Base-by-base conservation (phyloP, 2,888 invertebrate genomes). In the Cheilosia impressa region DNA sequence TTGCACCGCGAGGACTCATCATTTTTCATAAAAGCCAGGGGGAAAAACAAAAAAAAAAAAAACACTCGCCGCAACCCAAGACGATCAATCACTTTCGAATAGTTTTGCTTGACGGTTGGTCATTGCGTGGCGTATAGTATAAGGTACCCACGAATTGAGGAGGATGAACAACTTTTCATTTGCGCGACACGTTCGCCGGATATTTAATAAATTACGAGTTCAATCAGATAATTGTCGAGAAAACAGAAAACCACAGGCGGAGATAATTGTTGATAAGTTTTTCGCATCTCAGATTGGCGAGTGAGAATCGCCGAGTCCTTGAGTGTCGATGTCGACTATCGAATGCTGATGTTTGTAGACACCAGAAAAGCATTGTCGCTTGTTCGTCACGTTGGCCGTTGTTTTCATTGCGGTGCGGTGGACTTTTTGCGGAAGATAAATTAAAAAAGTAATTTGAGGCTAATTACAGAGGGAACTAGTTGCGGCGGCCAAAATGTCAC, bases 101-200 rank as follows among this genome's bases (percentile, higher is more conserved):
- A 79, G 72, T 82, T 69, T 31, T 69, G 41, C 68, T 31, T 47
- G 69, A 62, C 43, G 52, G 45, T 60, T 27, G 62, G 27, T 68
- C 58, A 58, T 41, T 57, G 47, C 65, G 63, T 31, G 45, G 38
- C 38, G 38, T 38, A 38, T 27, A 60, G 22, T 60, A 6, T 31
- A 55, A 63, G 17, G 22, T 22, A 52, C 22, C 43, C 13, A 24
- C 41, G 47, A 43, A 58, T n/a, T 65, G 66, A 52, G 60, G 60
- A 84, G 75, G 80, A 80, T 84, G 84, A 75, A 84, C 80, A 84
- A 80, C 84, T 79, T 83, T 83, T 83, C 73, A 83, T 63, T 72
- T 68, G 45, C 53, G 50, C 43, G 69, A 75, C 69, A 53, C 43
- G 34, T 52, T 62, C 62, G 75, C 71, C 76, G 84, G 81, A 76